Conservation (phyloP, 1,140 invertebrate species). For the Eueides isabella region DNA sequence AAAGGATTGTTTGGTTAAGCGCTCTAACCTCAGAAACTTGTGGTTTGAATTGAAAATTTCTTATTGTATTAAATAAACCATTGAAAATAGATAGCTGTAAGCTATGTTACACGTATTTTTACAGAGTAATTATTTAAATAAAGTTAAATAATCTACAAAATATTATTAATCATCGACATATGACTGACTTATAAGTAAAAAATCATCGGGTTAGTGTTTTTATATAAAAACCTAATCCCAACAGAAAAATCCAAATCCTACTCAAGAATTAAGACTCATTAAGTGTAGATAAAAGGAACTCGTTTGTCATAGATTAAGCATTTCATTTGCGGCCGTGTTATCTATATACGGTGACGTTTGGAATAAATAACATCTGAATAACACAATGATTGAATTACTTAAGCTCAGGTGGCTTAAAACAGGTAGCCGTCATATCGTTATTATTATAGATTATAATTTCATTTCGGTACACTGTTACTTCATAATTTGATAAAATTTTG, state of each 20-base stretch:
- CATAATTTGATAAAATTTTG: background rate
- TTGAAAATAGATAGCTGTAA: too few relatives aligned
- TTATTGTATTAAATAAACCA: too few relatives aligned
- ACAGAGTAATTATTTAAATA: too few relatives aligned
- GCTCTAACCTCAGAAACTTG: too few relatives aligned
- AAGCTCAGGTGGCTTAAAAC: conserved; percentile 9
- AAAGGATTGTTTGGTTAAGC: too few relatives aligned
- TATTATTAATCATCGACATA: too few relatives aligned
- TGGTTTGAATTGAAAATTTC: too few relatives aligned
- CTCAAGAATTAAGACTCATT: conserved; percentile 14
- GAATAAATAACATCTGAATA: conserved; percentile 32
- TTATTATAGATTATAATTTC: conserved; percentile 23
- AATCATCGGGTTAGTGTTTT: too few relatives aligned
- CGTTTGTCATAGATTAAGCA: conserved; percentile 40
- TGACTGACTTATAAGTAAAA: background rate
- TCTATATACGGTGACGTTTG: conserved; percentile 37
- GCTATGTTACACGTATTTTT: too few relatives aligned
- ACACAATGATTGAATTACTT: conserved; percentile 34
- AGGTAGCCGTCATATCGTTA: conserved; percentile 27
- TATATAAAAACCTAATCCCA: background rate
- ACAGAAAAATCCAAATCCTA: background rate
- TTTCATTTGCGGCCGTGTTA: conserved; percentile 32
- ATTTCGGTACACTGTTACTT: background rate
- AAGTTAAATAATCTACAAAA: too few relatives aligned
- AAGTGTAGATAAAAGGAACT: conserved; percentile 26